A percentile compares a stretch with the other conserved stretches of the same genome.
These are phyloP conservation scores for Heterochromis multidens DNA, from an alignment of 2,113 vertebrate genomes.

Conservation along the genomic window DNA sequence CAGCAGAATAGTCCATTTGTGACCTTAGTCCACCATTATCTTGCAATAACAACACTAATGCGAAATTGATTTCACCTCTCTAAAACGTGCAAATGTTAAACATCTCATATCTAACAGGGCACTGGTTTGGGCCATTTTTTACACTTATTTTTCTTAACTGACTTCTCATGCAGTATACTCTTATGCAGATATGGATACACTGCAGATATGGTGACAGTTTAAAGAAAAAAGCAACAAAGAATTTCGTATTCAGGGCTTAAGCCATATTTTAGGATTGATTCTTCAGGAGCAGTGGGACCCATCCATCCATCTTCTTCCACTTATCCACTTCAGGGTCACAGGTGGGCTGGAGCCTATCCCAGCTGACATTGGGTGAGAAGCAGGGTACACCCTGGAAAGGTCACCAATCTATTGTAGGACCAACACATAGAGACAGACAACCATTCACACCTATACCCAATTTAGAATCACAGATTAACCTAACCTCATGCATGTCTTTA, in stretches of 20 bases:
- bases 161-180: background rate
- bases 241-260: background rate
- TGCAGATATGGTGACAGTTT: background rate
- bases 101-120: background rate
- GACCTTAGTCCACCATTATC: background rate
- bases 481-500: background rate
- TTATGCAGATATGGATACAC: background rate
- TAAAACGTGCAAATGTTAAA: background rate
- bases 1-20: background rate
- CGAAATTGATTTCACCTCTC: conserved; percentile 9
- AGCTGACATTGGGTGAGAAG: background rate
- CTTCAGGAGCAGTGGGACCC: background rate
- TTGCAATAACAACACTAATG: background rate
- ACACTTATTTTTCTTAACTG: background rate
- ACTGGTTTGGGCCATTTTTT: background rate
- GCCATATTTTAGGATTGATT: background rate
- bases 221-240: background rate
- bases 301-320: background rate
- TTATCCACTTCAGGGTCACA: background rate
- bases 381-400: background rate
- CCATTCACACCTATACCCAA: background rate
- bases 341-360: background rate
- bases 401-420: background rate
- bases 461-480: background rate
- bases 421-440: background rate